These are phyloP conservation scores for Epirrita christyi DNA, from an alignment of 2,888 invertebrate species.

Conservation along the genomic window DNA sequence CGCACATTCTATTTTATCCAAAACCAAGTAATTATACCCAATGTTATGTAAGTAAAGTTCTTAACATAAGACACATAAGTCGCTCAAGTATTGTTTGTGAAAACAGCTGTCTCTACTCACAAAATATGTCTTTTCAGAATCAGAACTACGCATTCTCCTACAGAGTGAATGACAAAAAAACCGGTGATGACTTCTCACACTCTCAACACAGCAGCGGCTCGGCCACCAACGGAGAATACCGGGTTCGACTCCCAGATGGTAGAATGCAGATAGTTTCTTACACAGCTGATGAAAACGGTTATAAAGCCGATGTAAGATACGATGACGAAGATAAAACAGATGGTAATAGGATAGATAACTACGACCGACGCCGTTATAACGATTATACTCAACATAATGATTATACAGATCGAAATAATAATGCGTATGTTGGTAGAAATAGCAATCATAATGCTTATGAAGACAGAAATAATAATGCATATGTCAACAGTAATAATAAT, in stretches of 20 bases:
- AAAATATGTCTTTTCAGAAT: conserved; percentile 53
- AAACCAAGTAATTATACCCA: too few relatives aligned
- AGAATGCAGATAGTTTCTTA: conserved; percentile 87
- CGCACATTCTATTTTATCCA: too few relatives aligned
- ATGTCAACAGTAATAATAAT: conserved; percentile 20
- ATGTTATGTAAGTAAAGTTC: too few relatives aligned
- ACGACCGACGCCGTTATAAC: conserved; percentile 24
- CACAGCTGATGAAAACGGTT: conserved; percentile 87
- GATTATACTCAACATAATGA: conserved; percentile 17
- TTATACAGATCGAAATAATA: conserved; percentile 30
- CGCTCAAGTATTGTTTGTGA: too few relatives aligned
- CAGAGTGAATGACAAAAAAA: conserved; percentile 85
- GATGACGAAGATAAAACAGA: conserved; percentile 64
- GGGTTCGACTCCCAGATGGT: conserved; percentile 88
- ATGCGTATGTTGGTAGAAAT: conserved; percentile 19
- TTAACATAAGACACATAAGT: too few relatives aligned
- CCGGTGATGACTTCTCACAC: conserved; percentile 89
- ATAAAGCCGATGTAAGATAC: conserved; percentile 87
- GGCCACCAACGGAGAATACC: conserved; percentile 87
- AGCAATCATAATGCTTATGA: conserved; percentile 27
- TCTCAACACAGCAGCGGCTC: conserved; percentile 86
- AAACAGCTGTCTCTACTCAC: too few relatives aligned
- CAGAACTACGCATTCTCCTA: conserved; percentile 88
- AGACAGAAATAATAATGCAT: conserved; percentile 13
- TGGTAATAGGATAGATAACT: conserved; percentile 42